A percentile compares a stretch with the other conserved stretches of the same genome.
Conservation (phyloP, 2,888 invertebrate species). For the Digitonthophagus gazella region DNA sequence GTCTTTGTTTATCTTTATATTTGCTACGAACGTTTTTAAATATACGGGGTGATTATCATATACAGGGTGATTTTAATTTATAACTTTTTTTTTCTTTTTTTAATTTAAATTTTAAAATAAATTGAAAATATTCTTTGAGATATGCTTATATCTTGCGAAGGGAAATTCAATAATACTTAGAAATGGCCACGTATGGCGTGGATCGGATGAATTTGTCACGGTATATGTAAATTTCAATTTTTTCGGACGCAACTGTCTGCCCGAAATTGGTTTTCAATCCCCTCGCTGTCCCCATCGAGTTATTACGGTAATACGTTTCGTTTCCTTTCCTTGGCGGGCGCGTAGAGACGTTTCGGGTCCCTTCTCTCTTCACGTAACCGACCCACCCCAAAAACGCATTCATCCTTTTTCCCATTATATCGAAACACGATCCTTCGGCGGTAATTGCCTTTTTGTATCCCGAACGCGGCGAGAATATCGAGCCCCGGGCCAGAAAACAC, state of each 20-base stretch:
- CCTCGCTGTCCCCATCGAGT: slow-evolving; percentile 38
- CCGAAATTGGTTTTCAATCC: slow-evolving; percentile 41
- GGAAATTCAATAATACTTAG: neutral
- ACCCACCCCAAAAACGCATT: neutral
- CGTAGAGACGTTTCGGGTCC: no score
- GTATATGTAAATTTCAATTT: slow-evolving; percentile 13
- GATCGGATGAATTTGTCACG: slow-evolving; percentile 11
- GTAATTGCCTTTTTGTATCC: neutral
- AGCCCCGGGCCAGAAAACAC: neutral
- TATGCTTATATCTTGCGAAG: neutral
- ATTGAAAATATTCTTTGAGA: no score
- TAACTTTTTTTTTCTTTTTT: no score
- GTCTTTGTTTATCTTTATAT: no score
- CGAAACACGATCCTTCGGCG: neutral
- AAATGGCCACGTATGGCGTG: neutral
- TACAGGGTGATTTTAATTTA: no score
- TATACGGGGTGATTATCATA: no score
- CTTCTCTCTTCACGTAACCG: slow-evolving; percentile 25
- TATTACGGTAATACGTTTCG: slow-evolving; percentile 37
- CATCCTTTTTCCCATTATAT: neutral
- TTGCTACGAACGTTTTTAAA: no score
- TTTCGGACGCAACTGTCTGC: slow-evolving; percentile 19
- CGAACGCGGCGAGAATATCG: neutral
- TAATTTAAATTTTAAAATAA: no score
- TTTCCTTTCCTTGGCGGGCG: no score